phyloP scores from a whole-genome alignment of 2,888 invertebrate genomes.

The Pherbina coryleti region DNA sequence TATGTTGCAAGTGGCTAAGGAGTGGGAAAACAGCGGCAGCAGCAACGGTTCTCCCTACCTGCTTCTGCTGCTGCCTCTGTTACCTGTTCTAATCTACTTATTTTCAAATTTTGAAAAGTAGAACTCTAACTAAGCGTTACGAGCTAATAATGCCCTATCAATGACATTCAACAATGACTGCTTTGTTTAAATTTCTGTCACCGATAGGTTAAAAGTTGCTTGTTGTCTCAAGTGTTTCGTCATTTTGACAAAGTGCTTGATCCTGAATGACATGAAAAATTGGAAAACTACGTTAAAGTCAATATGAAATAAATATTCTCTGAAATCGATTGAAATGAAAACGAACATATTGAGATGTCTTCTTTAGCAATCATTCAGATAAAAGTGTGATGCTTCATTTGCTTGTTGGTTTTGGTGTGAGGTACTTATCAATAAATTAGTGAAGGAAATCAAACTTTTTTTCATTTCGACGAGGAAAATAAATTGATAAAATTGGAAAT shows the following conservation, averaged over 20 bases:
- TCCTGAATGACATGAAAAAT: not conserved
- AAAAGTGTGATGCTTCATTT: not conserved
- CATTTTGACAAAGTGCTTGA: not conserved
- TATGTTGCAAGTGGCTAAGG: constrained; percentile 1
- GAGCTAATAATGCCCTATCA: constrained; percentile 49
- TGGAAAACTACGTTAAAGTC: not conserved
- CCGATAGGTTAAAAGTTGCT: not conserved
- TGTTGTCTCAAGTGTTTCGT: constrained; percentile 8
- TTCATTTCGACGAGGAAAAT: no score
- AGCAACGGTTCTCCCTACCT: constrained; percentile 11
- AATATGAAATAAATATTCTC: not conserved
- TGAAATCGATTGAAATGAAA: not conserved
- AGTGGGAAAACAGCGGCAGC: not conserved
- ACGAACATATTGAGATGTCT: constrained; percentile 8
- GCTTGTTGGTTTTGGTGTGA: no score
- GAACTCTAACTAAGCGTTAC: constrained; percentile 48
- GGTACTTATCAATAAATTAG: no score
- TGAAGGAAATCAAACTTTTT: no score
- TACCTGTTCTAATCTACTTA: not conserved
- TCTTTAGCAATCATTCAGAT: not conserved
- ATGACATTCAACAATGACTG: constrained; percentile 48
- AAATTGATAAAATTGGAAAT: no score
- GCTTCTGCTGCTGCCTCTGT: not conserved
- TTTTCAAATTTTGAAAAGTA: constrained; percentile 24
- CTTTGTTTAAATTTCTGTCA: constrained; percentile 29